Evolutionary conservation across 2,113 vertebrate genomes (phyloP), one percentile per base, ranked within the genome.

Genomic region (Oxyura jamaicensis): DNA sequence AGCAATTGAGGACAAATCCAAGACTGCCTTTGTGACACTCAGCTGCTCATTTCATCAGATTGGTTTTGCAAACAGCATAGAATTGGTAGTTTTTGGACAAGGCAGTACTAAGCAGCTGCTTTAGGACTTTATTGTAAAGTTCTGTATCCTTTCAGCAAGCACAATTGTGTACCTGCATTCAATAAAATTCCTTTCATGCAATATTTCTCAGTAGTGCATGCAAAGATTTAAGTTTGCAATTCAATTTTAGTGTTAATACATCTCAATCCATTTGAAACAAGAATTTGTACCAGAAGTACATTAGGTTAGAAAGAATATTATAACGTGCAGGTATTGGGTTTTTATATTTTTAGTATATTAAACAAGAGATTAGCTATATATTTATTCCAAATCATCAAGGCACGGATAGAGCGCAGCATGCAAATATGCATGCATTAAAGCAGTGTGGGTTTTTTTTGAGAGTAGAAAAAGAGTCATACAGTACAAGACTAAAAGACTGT

Each of bases 401-500:
- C 91, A 89, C 68, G 91, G 92, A 92, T 55, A 95, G 90, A 97
- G 83, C 93, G 97, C 77, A 97, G 96, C 98, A 98, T 98, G 98
- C 98, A 97, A 97, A 93, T 95, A 93, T 76, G 96, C 98, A 98
- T 98, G 97, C 98, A 98, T 96, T 96, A 98, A 96, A 93, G 92
- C 83, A 94, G 59, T 91, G 22, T 22, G 52, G 68, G 11, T 74
- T 26, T 97, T 88, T 95, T 95, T 52, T 50, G 42, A 55, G 71
- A 83, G 28, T 16, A 83, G 50, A 66, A 75, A 74, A 75, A 74
- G 42, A 84, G 78, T 95, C 93, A 97, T 95, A 97, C 68, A 92
- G 90, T 91, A 97, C 96, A 97, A 98, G 91, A 97, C 97, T 98
- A 75, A 81, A 96, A 97, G 97, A 98, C 97, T 98, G 99, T 99